Base-by-base conservation (phyloP, 2,797 vertebrate species). In the Glyptemys insculpta region DNA sequence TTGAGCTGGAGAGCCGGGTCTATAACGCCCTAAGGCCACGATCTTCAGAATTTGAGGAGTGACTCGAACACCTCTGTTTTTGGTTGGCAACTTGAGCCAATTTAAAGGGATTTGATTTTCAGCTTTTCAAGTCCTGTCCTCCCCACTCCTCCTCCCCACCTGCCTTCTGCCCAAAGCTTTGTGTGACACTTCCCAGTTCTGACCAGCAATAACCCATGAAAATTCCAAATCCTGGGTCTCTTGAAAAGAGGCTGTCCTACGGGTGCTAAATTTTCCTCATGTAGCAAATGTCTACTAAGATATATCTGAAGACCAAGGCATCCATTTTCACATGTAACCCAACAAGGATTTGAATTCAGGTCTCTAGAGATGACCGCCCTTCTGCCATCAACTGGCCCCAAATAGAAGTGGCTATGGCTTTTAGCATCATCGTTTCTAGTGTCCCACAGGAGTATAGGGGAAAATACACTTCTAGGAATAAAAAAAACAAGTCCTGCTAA, bases 291-390 rank as follows among this genome's bases (percentile, higher is more conserved):
- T 89, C 79, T 68, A 76, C 57, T 56, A 16, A 76, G 83, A 47
- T 12, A 9, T 74, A n/a, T 81, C 86, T 91, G 91, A 92, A 79
- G 85, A 86, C 47, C 49, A 53, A 89, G n/a, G 53, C 83, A 49
- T 27, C 12, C 27, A 10, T 49, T 76, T 76, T 15, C 25, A 44
- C 10, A 27, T 41, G 68, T 72, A 84, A 90, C 88, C 15, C 59
- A 18, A 18, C 14, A 15, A 34, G 59, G 88, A 95, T n/a, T 47
- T 15, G 81, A 65, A n/a, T 95, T 90, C n/a, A 78, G 54, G 49
- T 90, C 84, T 93, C 86, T 54, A 50, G 87, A 88, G 89, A 76
- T 93, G 95, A 92, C 84, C 80, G 78, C 93, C 8, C 91, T 92
- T 95, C 93, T 95, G 93, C 89, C 90, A 47, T 65, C 86, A 41